Conservation (phyloP, 2,113 vertebrate species). For the Mesoclemmys tuberculata region DNA sequence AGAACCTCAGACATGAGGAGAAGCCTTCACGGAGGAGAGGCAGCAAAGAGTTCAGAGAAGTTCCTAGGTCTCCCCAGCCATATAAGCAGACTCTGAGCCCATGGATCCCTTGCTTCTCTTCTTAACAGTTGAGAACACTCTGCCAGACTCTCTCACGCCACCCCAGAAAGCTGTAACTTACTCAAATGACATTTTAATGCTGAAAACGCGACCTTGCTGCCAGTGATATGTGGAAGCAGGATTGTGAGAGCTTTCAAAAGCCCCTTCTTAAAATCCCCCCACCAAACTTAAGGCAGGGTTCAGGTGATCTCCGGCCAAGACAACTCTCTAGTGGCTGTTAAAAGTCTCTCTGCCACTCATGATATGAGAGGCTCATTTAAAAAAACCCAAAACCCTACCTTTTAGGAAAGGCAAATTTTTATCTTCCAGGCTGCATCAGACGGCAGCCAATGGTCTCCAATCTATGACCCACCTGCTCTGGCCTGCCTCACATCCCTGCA, state of each 20-base stretch:
- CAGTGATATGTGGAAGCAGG: background rate
- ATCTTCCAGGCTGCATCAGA: background rate
- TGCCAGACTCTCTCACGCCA: fast-evolving
- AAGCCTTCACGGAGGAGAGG: background rate
- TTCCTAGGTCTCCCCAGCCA: background rate
- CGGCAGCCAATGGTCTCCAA: background rate
- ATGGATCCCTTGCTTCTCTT: background rate
- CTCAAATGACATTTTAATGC: background rate
- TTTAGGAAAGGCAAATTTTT: background rate
- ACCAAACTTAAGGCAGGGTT: background rate
- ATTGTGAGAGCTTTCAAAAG: background rate
- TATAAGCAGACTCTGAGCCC: fast-evolving
- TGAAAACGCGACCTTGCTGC: background rate
- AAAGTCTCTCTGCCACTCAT: background rate
- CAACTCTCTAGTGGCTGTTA: background rate
- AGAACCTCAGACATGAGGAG: background rate
- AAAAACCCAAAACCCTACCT: background rate
- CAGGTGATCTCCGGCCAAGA: background rate
- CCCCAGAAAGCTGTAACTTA: background rate
- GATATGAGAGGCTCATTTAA: background rate
- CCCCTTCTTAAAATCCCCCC: background rate
- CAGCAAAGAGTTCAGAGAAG: background rate
- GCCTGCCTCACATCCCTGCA: background rate
- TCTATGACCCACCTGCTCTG: background rate
- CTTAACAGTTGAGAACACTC: background rate